Evolutionary conservation across 2,888 invertebrate species (phyloP).

Genomic region (Hydraecia micacea): DNA sequence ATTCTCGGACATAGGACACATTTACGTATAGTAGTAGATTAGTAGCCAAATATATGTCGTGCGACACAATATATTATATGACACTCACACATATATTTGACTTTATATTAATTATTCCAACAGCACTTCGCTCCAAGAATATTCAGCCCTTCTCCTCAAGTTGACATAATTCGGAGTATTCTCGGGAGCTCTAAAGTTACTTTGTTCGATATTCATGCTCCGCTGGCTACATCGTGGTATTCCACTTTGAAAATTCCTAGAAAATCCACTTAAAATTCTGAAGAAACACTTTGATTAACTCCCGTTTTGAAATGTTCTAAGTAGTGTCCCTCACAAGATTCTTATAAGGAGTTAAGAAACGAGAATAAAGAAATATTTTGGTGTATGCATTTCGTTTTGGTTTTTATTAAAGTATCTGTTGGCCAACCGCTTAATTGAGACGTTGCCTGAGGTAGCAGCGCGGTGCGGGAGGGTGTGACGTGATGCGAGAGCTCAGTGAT

Average conservation of each 20-base stretch:
- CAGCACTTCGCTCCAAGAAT: slow-evolving; percentile 1
- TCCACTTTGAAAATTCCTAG: slow-evolving; percentile 8
- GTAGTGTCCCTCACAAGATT: background rate
- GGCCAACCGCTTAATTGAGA: too few relatives aligned
- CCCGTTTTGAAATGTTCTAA: background rate
- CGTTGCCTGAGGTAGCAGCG: too few relatives aligned
- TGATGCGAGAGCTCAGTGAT: too few relatives aligned
- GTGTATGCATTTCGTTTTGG: background rate
- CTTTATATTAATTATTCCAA: too few relatives aligned
- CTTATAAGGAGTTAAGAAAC: background rate
- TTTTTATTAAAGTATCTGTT: background rate
- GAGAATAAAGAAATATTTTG: background rate
- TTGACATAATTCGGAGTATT: slow-evolving; percentile 10
- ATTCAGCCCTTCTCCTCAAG: background rate
- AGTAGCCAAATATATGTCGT: too few relatives aligned
- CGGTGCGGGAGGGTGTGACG: too few relatives aligned
- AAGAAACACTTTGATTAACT: background rate
- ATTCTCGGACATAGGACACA: too few relatives aligned
- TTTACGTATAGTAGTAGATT: too few relatives aligned
- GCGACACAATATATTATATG: too few relatives aligned
- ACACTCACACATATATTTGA: too few relatives aligned
- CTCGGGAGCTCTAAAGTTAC: slow-evolving; percentile 22
- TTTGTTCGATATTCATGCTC: slow-evolving; percentile 27
- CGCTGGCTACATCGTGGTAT: background rate
- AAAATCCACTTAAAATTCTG: background rate